Conservation (phyloP, 2,888 invertebrate genomes). For the Erannis defoliaria region DNA sequence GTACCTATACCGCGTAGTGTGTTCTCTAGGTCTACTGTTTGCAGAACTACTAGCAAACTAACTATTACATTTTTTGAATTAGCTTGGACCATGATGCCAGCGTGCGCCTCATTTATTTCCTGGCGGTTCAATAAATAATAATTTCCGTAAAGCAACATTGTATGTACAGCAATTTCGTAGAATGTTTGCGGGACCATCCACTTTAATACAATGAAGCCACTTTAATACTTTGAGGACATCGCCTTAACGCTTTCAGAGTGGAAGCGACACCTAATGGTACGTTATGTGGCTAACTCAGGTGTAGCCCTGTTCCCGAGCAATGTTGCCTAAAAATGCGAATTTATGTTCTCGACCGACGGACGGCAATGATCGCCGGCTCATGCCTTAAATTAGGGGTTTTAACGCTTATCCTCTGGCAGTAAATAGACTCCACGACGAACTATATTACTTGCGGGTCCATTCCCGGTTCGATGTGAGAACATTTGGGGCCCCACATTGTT, state of each 20-base stretch:
- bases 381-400: conserved; percentile 84
- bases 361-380: conserved; percentile 82
- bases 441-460: conserved; percentile 71
- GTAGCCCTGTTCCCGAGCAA: conserved; percentile 61
- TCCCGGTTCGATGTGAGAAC: conserved; percentile 56
- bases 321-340: conserved; percentile 83
- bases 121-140: not conserved
- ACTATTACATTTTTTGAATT: too few relatives aligned
- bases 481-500: conserved; percentile 62
- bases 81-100: too few relatives aligned
- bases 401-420: conserved; percentile 80
- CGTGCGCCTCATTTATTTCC: not conserved
- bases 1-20: too few relatives aligned
- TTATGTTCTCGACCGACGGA: conserved; percentile 76
- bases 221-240: conserved; percentile 43
- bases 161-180: conserved; percentile 7
- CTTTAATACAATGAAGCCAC: conserved; percentile 29
- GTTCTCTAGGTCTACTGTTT: too few relatives aligned
- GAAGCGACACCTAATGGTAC: conserved; percentile 68
- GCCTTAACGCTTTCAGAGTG: conserved; percentile 57
- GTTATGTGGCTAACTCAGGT: conserved; percentile 74
- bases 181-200: conserved; percentile 16
- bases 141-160: not conserved
- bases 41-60: too few relatives aligned
- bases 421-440: conserved; percentile 76